Percentiles rank a stretch among this genome's conserved stretches.
phyloP scores from a whole-genome alignment of 2,888 invertebrate genomes.

The Agriopis aurantiaria region DNA sequence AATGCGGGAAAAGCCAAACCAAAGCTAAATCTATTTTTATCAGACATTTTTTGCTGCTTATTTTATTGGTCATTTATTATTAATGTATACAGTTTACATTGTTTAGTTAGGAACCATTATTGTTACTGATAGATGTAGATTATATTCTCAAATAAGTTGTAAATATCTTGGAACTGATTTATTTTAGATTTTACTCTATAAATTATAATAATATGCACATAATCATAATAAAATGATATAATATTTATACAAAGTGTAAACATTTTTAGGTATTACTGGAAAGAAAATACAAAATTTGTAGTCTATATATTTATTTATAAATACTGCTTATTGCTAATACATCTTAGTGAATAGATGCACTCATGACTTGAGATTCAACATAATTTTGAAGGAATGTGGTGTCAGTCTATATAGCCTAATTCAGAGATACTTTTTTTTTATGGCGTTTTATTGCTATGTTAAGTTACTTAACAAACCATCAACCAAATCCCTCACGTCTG shows the following conservation, averaged over 20 bases:
- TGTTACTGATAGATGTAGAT: constrained; percentile 4
- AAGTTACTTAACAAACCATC: too few species aligned
- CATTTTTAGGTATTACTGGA: neutral
- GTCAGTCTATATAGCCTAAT: constrained; percentile 25
- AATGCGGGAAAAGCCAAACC: constrained; percentile 14
- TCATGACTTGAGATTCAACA: constrained; percentile 19
- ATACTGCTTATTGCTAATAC: constrained; percentile 7
- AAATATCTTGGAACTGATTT: constrained; percentile 15
- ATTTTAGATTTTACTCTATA: constrained; percentile 17
- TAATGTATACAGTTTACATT: neutral
- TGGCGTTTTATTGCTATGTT: too few species aligned
- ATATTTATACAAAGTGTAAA: neutral
- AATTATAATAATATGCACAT: constrained; percentile 9
- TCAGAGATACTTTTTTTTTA: neutral
- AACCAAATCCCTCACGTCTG: too few species aligned
- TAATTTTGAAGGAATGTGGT: constrained; percentile 35
- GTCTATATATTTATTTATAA: constrained; percentile 2
- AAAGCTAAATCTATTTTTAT: constrained; percentile 15
- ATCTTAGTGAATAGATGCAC: neutral
- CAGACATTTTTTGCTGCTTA: constrained; percentile 7
- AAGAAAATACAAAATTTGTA: constrained; percentile 4
- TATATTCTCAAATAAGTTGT: neutral
- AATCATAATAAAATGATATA: constrained; percentile 10
- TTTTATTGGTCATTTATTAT: constrained; percentile 2
- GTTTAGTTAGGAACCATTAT: neutral